Evolutionary conservation across 2,113 vertebrate genomes (phyloP).

Genomic region (Phalacrocorax brasilianus): DNA sequence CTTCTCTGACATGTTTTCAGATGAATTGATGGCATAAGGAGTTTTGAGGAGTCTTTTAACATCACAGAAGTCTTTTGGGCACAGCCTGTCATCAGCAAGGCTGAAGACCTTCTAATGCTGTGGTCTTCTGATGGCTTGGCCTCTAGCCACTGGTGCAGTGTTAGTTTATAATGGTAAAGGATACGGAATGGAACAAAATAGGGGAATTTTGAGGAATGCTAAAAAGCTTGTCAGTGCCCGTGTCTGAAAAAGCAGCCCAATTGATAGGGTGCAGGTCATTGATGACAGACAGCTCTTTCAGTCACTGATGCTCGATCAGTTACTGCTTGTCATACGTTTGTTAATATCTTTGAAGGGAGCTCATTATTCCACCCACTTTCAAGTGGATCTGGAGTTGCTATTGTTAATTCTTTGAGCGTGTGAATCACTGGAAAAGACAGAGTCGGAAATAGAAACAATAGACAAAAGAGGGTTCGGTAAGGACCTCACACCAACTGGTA

Average conservation of each 20-base stretch:
- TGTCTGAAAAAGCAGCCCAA: neutral
- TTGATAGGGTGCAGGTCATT: neutral
- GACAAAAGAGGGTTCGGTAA: neutral
- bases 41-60: neutral
- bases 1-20: neutral
- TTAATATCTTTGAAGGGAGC: slow-evolving; percentile 21
- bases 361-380: slow-evolving; percentile 57
- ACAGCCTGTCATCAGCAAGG: neutral
- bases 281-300: neutral
- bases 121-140: neutral
- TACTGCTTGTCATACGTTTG: neutral
- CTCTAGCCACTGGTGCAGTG: neutral
- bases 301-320: neutral
- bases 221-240: neutral
- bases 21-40: neutral
- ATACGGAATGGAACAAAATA: accelerated
- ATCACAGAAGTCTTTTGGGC: neutral
- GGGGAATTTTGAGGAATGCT: neutral
- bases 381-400: slow-evolving; percentile 21
- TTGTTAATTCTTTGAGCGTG: slow-evolving; percentile 30
- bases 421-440: slow-evolving; percentile 8
- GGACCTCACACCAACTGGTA: neutral
- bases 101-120: neutral
- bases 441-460: neutral
- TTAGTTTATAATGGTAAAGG: neutral